phyloP scores from a whole-genome alignment of 2,888 invertebrate species.

The Leucania comma region DNA sequence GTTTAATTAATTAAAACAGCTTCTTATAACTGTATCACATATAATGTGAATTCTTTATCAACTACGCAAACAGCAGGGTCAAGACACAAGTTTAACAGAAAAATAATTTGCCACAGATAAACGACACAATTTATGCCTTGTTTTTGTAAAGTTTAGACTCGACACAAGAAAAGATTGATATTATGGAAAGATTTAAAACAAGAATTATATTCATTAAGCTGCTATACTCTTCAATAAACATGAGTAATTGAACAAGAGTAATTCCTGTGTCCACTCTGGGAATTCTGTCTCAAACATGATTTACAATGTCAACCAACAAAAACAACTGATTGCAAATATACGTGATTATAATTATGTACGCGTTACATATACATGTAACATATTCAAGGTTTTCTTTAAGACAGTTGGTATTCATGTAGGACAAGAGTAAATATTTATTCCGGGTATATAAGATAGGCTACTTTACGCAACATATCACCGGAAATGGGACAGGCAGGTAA shows the following conservation, averaged over 20 bases:
- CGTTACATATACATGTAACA: conserved; percentile 23
- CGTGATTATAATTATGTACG: not conserved
- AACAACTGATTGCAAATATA: conserved; percentile 19
- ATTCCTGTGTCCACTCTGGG: conserved; percentile 34
- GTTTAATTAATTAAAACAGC: conserved; percentile 75
- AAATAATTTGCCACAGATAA: conserved; percentile 89
- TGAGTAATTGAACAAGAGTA: conserved; percentile 38
- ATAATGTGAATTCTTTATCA: conserved; percentile 73
- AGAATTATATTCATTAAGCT: conserved; percentile 59
- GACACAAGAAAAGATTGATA: conserved; percentile 64
- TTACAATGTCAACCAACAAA: conserved; percentile 35
- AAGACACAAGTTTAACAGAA: conserved; percentile 82
- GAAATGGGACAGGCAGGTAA: conserved; percentile 63
- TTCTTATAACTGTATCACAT: conserved; percentile 58
- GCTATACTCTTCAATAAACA: conserved; percentile 37
- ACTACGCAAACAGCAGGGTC: conserved; percentile 76
- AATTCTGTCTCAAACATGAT: conserved; percentile 38
- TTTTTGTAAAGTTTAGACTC: conserved; percentile 71
- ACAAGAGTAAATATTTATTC: not conserved
- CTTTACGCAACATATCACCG: conserved; percentile 38
- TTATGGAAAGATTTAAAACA: conserved; percentile 62
- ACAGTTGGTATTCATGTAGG: not conserved
- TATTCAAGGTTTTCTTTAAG: conserved; percentile 10
- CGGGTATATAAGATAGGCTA: not conserved
- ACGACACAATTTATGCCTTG: conserved; percentile 77